A percentile compares a stretch with the other conserved stretches of the same genome.
phyloP scores from a whole-genome alignment of 2,113 vertebrate species.

The Opisthocomus hoazin region DNA sequence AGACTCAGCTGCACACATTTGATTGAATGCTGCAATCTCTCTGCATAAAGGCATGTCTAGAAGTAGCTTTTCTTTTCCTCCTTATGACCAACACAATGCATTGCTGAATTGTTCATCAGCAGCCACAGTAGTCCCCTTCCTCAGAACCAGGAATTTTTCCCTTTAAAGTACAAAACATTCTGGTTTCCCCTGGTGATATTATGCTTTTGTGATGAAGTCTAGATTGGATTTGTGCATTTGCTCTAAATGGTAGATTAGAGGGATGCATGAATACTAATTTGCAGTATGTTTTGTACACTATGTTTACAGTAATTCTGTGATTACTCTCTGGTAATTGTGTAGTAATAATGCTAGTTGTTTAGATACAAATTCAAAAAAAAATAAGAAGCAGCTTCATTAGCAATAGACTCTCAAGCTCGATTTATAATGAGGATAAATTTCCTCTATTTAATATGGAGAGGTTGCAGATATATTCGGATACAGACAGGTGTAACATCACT shows the following conservation, averaged over 20 bases:
- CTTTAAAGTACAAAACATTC: slow-evolving; percentile 8
- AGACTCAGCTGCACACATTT: neutral
- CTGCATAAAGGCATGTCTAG: neutral
- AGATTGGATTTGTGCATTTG: slow-evolving; percentile 26
- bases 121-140: neutral
- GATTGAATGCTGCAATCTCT: slow-evolving; percentile 5
- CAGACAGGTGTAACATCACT: neutral
- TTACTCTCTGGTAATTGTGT: slow-evolving; percentile 69
- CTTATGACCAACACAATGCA: neutral
- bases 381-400: slow-evolving; percentile 58
- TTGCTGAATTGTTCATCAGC: neutral
- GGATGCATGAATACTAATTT: slow-evolving; percentile 73
- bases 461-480: neutral
- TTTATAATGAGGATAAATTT: slow-evolving; percentile 63
- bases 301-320: slow-evolving; percentile 72
- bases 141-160: neutral
- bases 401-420: slow-evolving; percentile 40
- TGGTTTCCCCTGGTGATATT: neutral
- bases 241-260: slow-evolving; percentile 41
- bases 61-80: neutral
- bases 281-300: slow-evolving; percentile 57
- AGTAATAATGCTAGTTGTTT: slow-evolving; percentile 67
- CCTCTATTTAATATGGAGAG: neutral
- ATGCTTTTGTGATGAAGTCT: slow-evolving; percentile 48
- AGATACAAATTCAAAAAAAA: slow-evolving; percentile 64